Evolutionary conservation across 2,113 vertebrate genomes (phyloP), one percentile per base, ranked within the genome.

Genomic region (Ammospiza caudacuta): DNA sequence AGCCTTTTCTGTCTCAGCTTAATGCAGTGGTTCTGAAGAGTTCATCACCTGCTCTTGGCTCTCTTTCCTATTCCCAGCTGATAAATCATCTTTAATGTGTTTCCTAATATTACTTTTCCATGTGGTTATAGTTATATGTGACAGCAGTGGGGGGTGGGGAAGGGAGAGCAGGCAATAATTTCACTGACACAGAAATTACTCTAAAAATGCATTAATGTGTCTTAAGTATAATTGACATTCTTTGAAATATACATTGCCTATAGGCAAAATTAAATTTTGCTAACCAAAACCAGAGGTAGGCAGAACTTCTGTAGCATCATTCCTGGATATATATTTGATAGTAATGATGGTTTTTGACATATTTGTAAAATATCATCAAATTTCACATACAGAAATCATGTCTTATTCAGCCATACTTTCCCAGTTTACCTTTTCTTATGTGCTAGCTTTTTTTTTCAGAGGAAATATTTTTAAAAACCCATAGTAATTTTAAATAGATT

Each of bases 51-150:
- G 92, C 90, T 94, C 72, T 95, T 97, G 92, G 88, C 93, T 96
- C 88, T 80, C 90, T 95, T 96, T 96, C 94, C 92, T 96, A 86
- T 96, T 97, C 95, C 90, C 94, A 97, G 92, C 72, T 95, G 90
- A 93, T 96, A 96, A 97, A 96, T 96, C 93, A 92, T 94, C 90
- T 95, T 95, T 97, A 97, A 97, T 94, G 92, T 93, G 80, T 92
- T 94, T 93, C 86, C 82, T 95, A 94, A 83, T 90, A 96, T 93
- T 94, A 90, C 82, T 96, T 96, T 94, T 88, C 82, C 61, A 24
- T 83, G 75, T 94, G 72, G 85, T 83, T 93, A 88, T 55, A 88
- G 85, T 95, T 88, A 87, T 90, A 58, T 84, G 80, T 96, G 95
- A 93, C 80, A 95, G 83, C 72, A 66, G 22, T 2, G 11, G 33